Base-by-base conservation (phyloP, 2,888 invertebrate genomes). In the Leptinotarsa peninsularis region DNA sequence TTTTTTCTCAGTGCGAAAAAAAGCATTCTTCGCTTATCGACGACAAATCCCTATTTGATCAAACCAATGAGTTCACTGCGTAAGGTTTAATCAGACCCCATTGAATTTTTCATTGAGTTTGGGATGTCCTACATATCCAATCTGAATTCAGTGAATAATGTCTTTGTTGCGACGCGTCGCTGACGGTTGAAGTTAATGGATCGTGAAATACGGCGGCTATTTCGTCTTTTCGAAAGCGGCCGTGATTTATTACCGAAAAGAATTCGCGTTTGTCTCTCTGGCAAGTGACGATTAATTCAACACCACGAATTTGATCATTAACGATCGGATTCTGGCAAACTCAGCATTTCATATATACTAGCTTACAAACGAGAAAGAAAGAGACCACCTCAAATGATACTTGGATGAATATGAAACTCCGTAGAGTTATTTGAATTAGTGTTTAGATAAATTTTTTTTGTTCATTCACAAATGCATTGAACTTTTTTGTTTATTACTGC, bases 251-350 rank as follows among this genome's bases (percentile, higher is more conserved):
- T 14, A 23, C 58, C 21, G 4, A 14, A 58, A 58, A 58, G 21
- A 58, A 58, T 66, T 66, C 70, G 70, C 70, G 54, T 66, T 74
- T 70, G 74, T 74, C 68, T 66, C 27, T 70, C 70, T 66, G 66
- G 70, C 69, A 71, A 74, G 71, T 71, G 71, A 58, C 74, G 71
- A 74, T 71, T 60, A 74, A 74, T 74, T 67, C 71, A 27, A 70
- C 74, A 23, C 67, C 63, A 66, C 70, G 50, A 66, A 49, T 67
- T 56, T 33, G 58, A 71, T 74, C 50, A 74, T 67, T 49, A 71
- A 67, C 74, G 58, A 52, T 67, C 56, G 43, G 66, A 69, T 54
- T 33, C 66, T 49, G 74, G 56, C 50, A 3, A 43, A 43, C 43
- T 43, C 43, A 43, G 3, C 43, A 43, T 43, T 43, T 43, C 43